Percentiles rank a stretch among this genome's conserved stretches.
These are phyloP conservation scores for Anoncus sp. DNA, from an alignment of 2,888 invertebrate genomes.

Conservation along the genomic window DNA sequence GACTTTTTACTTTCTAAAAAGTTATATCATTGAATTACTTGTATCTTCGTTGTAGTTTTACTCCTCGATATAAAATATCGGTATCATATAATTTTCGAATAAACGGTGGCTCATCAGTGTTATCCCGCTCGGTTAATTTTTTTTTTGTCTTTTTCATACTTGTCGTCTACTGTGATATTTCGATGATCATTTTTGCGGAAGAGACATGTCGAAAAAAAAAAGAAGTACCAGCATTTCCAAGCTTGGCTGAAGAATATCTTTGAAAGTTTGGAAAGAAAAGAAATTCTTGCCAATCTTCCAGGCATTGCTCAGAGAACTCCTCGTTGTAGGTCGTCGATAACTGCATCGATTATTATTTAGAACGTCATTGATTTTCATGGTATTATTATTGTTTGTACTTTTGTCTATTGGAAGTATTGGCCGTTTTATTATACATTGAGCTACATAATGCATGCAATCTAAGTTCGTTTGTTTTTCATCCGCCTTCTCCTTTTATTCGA, in stretches of 20 bases:
- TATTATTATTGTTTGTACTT: not conserved
- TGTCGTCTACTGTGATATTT: not conserved
- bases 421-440: not conserved
- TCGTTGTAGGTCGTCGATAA: conserved; percentile 1
- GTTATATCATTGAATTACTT: too few species aligned
- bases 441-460: too few species aligned
- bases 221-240: conserved; percentile 2
- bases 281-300: not conserved
- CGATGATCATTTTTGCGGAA: conserved; percentile 9
- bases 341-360: conserved; percentile 2
- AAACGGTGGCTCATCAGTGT: too few species aligned
- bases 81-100: too few species aligned
- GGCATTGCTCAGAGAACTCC: not conserved
- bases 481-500: too few species aligned
- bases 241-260: not conserved
- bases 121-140: too few species aligned
- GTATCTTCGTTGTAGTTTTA: too few species aligned
- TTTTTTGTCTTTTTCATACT: not conserved
- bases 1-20: too few species aligned
- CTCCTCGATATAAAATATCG: too few species aligned
- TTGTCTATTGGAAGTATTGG: not conserved
- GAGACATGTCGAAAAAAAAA: not conserved
- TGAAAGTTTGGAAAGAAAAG: not conserved
- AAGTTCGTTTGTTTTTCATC: too few species aligned
- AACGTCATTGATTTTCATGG: not conserved